Conservation (phyloP, 2,888 invertebrate species). For the Papilio demoleus region DNA sequence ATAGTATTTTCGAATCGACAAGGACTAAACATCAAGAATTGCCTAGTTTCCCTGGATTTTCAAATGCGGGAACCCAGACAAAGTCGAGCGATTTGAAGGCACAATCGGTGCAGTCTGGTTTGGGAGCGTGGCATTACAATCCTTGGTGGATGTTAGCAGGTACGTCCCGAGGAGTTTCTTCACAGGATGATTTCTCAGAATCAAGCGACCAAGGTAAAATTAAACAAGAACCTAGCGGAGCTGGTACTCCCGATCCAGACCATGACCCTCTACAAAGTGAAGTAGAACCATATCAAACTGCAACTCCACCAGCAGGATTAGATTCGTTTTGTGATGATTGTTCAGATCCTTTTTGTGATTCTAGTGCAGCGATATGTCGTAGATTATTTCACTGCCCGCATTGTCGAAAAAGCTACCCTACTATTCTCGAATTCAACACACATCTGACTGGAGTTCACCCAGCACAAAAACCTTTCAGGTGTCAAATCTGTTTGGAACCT, state of each 20-base stretch:
- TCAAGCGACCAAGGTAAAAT: conserved; percentile 75
- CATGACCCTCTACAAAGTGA: conserved; percentile 72
- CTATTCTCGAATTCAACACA: conserved; percentile 80
- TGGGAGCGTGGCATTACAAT: conserved; percentile 80
- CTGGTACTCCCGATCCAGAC: conserved; percentile 76
- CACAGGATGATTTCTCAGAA: conserved; percentile 77
- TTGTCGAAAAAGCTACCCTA: conserved; percentile 81
- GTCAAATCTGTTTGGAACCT: conserved; percentile 81
- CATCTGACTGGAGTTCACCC: conserved; percentile 81
- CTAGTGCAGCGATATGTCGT: conserved; percentile 73
- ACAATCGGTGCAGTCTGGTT: conserved; percentile 68
- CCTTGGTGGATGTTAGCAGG: conserved; percentile 83
- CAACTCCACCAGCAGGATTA: conserved; percentile 73
- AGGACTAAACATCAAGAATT: conserved; percentile 76
- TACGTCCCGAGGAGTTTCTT: conserved; percentile 74
- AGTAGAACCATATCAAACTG: conserved; percentile 67
- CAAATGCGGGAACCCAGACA: conserved; percentile 81
- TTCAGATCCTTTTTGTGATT: conserved; percentile 81
- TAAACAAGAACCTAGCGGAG: conserved; percentile 75
- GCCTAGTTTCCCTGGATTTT: conserved; percentile 79
- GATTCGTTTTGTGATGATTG: conserved; percentile 82
- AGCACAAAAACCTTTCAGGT: conserved; percentile 80
- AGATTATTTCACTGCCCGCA: conserved; percentile 82
- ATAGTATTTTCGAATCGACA: conserved; percentile 77
- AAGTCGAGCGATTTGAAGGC: conserved; percentile 76